A percentile compares a stretch with the other conserved stretches of the same genome.
Conservation (phyloP, 2,113 vertebrate species). For the Myodes glareolus region DNA sequence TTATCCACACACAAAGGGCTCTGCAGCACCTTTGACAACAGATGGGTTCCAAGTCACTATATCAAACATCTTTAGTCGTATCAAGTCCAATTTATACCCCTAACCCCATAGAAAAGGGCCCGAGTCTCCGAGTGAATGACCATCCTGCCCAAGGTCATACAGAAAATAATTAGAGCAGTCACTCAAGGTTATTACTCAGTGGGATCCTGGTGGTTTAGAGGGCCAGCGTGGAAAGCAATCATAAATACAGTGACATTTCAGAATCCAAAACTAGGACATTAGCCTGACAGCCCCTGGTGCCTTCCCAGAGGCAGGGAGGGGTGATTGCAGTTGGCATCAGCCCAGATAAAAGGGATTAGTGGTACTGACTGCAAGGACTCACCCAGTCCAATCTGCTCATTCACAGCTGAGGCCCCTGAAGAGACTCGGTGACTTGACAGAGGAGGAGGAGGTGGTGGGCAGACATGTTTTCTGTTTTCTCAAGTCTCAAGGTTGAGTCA, state of each 20-base stretch:
- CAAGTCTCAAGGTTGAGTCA: slow-evolving; percentile 79
- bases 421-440: background rate
- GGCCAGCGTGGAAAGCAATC: slow-evolving; percentile 6
- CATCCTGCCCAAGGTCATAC: slow-evolving; percentile 45
- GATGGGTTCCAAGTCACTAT: background rate
- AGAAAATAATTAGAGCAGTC: slow-evolving; percentile 57
- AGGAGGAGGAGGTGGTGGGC: slow-evolving; percentile 63
- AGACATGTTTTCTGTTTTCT: slow-evolving; percentile 79
- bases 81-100: slow-evolving; percentile 5
- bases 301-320: background rate
- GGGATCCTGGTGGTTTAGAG: slow-evolving; percentile 54
- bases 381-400: background rate
- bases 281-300: slow-evolving; percentile 31
- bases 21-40: background rate
- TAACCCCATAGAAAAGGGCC: slow-evolving; percentile 26
- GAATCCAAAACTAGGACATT: slow-evolving; percentile 69
- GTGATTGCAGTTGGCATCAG: slow-evolving; percentile 26
- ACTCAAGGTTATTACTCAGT: slow-evolving; percentile 59
- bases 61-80: slow-evolving; percentile 3
- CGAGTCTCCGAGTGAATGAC: slow-evolving; percentile 25
- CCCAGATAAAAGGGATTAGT: slow-evolving; percentile 50
- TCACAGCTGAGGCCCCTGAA: background rate
- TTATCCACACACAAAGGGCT: background rate
- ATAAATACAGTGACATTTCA: slow-evolving; percentile 71
- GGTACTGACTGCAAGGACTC: background rate